Conservation (phyloP, 2,113 vertebrate species). For the Cryptoleucopteryx plumbea region DNA sequence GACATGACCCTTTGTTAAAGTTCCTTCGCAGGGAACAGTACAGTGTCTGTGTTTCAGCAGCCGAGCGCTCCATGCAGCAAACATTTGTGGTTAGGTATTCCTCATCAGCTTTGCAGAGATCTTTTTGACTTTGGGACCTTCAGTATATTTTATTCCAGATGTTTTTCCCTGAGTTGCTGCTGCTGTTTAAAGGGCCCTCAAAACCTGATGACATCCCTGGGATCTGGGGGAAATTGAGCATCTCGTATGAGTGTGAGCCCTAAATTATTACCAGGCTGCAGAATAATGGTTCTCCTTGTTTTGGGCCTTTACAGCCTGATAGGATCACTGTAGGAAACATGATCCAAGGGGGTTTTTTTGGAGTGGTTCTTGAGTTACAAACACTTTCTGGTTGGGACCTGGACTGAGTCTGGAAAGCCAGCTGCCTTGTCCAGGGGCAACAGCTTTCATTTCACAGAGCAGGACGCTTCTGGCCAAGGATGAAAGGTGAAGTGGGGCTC, state of each 20-base stretch:
- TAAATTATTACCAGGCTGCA: not conserved
- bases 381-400: not conserved
- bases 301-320: not conserved
- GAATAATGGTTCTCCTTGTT: not conserved
- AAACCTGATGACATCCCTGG: not conserved
- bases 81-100: not conserved
- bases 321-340: not conserved
- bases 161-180: not conserved
- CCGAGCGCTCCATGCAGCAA: not conserved
- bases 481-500: not conserved
- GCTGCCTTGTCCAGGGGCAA: not conserved
- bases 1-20: not conserved
- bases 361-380: not conserved
- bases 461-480: rapidly evolving
- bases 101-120: not conserved
- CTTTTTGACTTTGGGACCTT: not conserved
- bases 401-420: not conserved
- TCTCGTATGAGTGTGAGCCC: not conserved
- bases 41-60: not conserved
- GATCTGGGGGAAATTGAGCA: not conserved
- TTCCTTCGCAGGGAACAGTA: not conserved
- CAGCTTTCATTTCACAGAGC: not conserved
- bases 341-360: not conserved
- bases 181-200: not conserved
- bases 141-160: not conserved